These are phyloP conservation scores for Parasteatoda lunata DNA, from an alignment of 2,888 invertebrate species.

Conservation along the genomic window DNA sequence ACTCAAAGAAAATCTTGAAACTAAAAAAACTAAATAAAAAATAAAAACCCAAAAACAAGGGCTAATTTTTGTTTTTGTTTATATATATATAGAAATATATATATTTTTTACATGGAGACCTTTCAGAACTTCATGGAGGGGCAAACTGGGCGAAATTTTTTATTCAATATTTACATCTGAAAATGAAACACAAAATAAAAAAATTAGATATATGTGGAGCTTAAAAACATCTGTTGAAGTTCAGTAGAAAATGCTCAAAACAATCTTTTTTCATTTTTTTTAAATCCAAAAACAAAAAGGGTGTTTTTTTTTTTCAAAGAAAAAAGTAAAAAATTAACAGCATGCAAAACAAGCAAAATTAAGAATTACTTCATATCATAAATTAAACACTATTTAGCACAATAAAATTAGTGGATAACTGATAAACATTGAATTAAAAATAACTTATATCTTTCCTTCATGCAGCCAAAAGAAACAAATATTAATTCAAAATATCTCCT, in stretches of 20 bases:
- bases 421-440: too few species aligned
- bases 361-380: too few species aligned
- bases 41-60: not conserved
- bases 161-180: not conserved
- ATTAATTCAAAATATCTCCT: too few species aligned
- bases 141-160: constrained; percentile 3
- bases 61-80: not conserved
- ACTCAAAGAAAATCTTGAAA: not conserved
- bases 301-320: too few species aligned
- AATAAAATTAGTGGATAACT: too few species aligned
- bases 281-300: not conserved
- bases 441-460: too few species aligned
- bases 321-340: too few species aligned
- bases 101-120: not conserved
- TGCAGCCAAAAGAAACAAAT: too few species aligned
- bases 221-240: not conserved
- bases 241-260: not conserved
- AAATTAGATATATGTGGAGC: not conserved
- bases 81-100: too few species aligned
- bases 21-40: not conserved
- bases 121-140: not conserved
- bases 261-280: constrained; percentile 33
- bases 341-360: too few species aligned
- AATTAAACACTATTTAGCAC: too few species aligned
- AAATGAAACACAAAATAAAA: constrained; percentile 1